Base-by-base conservation (phyloP, 2,888 invertebrate genomes). In the Hecatera dysodea region DNA sequence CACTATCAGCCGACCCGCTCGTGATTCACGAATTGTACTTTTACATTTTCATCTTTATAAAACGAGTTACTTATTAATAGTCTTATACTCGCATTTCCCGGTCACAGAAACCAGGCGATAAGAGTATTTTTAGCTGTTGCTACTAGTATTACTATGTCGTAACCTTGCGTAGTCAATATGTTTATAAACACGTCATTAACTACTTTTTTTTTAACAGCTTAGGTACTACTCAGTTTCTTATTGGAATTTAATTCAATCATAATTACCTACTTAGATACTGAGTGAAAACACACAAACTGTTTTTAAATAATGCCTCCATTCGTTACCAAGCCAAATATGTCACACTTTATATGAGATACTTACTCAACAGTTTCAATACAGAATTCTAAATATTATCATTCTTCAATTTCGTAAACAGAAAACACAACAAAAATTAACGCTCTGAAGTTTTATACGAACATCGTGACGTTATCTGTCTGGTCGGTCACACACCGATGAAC, bases 391-490 rank as follows among this genome's bases (percentile, higher is more conserved):
- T 75, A 70, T 72, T 70, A 59, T 69, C 27, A 72, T 62, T 46
- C 60, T 63, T 46, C 15, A 39, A 52, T 48, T 24, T 22, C 39
- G 17, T 53, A 71, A 67, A 71, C 60, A 61, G 53, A 66, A 71
- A 65, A 67, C 57, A 74, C 27, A 70, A 68, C 63, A 73, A 66
- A 72, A 79, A 68, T 62, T 24, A 75, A 75, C 77, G 73, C 27
- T 67, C 72, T 84, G 86, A 85, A 86, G 82, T 87, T 83, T 68
- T 52, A 69, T 67, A 80, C 46, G 36, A 53, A 44, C 61, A 53
- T 39, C 52, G 76, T 93, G 92, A 93, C 93, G 93, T 92, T 94
- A 93, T 94, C 94, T 91, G 89, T 81, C 80, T 81, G 82, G 80
- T 82, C 78, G 63, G 76, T 78, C 87, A 86, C 87, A 88, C 87